Base-by-base conservation (phyloP, 2,888 invertebrate species). In the Falcaria lacertinaria region DNA sequence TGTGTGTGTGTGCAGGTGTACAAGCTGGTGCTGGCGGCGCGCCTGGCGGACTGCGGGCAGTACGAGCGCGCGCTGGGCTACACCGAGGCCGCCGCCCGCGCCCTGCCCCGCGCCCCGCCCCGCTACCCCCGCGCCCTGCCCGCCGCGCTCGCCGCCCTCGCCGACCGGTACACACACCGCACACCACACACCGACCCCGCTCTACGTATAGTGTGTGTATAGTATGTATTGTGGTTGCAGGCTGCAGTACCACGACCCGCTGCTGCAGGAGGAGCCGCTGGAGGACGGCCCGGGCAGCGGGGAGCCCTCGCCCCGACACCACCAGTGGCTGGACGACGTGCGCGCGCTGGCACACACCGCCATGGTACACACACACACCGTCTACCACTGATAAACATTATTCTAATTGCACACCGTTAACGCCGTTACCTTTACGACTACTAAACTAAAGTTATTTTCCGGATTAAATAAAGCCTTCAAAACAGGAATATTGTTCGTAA, bases 11-110 rank as follows among this genome's bases (percentile, higher is more conserved):
- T 14, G 41, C 84, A 97, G 93, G 91, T 93, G 42, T 97, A 96
- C 87, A 98, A 98, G 90, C 93, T 94, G 73, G 74, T 97, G 54
- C 86, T 97, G 80, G 95, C 96, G 36, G 89, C 92, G 8, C 92
- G 96, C 50, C 91, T 98, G 60, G 91, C 95, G 52, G 91, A 92
- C 54, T 89, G 83, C 44, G 97, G 98, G 2, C 91, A 93, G 59
- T 89, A 93, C 60, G 93, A 94, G 74, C 95, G 95, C 75, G 94
- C 97, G 42, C 87, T 97, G 52, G 91, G 93, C 53, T 98, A 98
- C 87, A 91, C 94, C 68, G 97, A 98, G 89, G 93, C 93, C 60
- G 92, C 97, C 33, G 92, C 95, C 6, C 85, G 90, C 15, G 92
- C 93, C 45, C 91, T 96, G 34, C 84, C 91, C 5, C 89, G 88